Evolutionary conservation across 2,113 vertebrate genomes (phyloP).

Genomic region (Coracopsis vasa): DNA sequence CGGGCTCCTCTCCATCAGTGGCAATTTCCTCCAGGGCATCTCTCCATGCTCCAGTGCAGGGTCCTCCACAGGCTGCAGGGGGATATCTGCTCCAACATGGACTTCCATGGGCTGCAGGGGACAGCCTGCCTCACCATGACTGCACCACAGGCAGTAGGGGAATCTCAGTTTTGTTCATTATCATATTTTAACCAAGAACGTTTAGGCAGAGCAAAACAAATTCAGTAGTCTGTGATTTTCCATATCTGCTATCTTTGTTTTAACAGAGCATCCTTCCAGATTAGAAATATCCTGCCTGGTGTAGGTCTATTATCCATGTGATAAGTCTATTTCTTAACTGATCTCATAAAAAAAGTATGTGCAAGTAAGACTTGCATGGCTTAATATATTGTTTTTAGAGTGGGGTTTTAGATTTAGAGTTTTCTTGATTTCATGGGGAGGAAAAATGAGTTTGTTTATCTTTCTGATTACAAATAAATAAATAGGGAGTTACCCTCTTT

Average conservation of each 20-base stretch:
- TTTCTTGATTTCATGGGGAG: background rate
- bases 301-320: background rate
- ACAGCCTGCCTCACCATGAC: background rate
- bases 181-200: background rate
- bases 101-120: accelerated
- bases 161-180: background rate
- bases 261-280: slow-evolving; percentile 26
- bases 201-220: background rate
- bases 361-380: background rate
- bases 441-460: background rate
- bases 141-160: background rate
- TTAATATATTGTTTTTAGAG: background rate
- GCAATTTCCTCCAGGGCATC: background rate
- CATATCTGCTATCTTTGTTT: slow-evolving; percentile 27
- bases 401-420: background rate
- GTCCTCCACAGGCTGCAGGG: background rate
- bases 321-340: background rate
- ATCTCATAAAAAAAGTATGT: background rate
- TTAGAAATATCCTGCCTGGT: slow-evolving; percentile 14
- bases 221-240: background rate
- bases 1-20: background rate
- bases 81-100: background rate
- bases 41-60: accelerated
- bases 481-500: background rate
- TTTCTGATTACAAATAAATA: background rate